Conservation (phyloP, 2,797 vertebrate species). For the Mormyrops boulengeri region DNA sequence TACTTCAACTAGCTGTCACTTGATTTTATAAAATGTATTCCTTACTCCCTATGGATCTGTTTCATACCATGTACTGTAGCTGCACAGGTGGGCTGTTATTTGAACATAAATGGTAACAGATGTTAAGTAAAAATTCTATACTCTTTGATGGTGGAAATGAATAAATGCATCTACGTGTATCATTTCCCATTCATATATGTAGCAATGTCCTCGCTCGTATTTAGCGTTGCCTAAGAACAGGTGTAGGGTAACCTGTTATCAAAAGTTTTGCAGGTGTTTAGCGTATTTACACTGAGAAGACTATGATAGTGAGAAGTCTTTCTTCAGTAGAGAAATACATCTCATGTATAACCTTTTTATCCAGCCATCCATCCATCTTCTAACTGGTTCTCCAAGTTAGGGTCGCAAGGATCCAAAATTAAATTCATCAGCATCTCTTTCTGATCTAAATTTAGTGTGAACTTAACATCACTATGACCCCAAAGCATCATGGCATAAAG, state of each 20-base stretch:
- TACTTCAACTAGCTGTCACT: neutral
- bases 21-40: neutral
- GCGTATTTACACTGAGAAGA: neutral
- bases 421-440: neutral
- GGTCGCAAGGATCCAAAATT: neutral
- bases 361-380: neutral
- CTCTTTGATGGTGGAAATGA: neutral
- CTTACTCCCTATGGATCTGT: neutral
- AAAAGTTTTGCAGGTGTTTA: neutral
- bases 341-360: neutral
- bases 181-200: neutral
- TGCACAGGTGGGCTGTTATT: neutral
- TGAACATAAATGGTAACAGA: neutral
- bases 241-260: neutral
- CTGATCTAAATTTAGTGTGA: neutral
- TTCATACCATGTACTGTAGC: neutral
- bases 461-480: neutral
- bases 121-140: neutral
- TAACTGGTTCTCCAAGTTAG: neutral
- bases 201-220: neutral
- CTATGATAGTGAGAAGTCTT: neutral
- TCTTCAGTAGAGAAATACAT: neutral
- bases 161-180: neutral
- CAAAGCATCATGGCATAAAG: neutral
- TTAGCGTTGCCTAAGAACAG: neutral